Evolutionary conservation across 2,797 vertebrate genomes (phyloP), one percentile per base, ranked within the genome.

Genomic region (Myripristis murdjan): DNA sequence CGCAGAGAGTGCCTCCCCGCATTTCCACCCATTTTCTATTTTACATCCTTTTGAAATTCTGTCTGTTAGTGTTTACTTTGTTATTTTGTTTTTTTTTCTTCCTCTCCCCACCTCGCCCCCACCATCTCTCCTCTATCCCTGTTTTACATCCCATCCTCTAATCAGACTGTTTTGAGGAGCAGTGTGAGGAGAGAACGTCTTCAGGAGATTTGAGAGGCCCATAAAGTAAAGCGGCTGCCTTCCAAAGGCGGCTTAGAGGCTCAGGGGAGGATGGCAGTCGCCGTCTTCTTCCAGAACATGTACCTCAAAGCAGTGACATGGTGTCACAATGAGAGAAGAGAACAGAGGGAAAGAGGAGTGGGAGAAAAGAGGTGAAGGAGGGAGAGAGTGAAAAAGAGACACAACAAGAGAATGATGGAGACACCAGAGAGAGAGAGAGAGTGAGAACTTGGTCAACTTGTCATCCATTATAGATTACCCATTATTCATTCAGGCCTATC

Each of bases 201-300:
- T 69, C 58, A 73, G 73, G 81, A 91, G 88, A 90, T 89, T 90
- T 89, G 75, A 87, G 76, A 70, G 83, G 73, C 82, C 87, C 79
- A 81, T 82, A 81, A 87, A 82, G 81, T 81, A 85, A 89, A 91
- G 86, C 75, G 54, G 77, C 86, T 89, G 81, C 77, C 75, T 78
- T 89, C 86, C 82, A 88, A 82, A 89, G 76, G 81, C 90, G 80
- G 88, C 87, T 91, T 87, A 91, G 90, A 89, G 88, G 89, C 89
- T 90, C 83, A 90, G 67, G 79, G 83, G 86, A 89, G 86, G 87
- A 81, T 79, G 83, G 87, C 83, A 87, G 89, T 76, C 51, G 61
- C 73, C 55, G 80, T 84, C 79, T 82, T 66, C 85, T 79, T 84
- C 87, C 77, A 83, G 81, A 91, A 91, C 90, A 87, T 88, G 87